Evolutionary conservation across 2,888 invertebrate genomes (phyloP), one percentile per base, ranked within the genome.

Genomic region (Silvanus unidentatus): DNA sequence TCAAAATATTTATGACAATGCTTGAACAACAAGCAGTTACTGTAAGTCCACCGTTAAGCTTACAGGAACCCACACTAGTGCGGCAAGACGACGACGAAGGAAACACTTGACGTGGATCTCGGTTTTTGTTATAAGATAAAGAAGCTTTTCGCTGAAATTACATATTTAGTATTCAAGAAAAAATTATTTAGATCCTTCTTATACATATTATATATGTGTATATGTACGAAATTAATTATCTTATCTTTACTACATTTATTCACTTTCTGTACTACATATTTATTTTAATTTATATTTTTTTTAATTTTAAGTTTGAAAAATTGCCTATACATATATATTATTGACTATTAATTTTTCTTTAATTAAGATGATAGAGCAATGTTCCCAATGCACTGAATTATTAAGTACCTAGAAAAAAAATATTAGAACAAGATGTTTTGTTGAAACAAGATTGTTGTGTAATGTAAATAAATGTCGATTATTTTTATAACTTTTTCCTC

Each of bases 1-100:
- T 95, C 59, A 82, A 86, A 53, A 86, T 94, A 56, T 90, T 95
- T 60, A 77, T 81, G 64, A 79, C 81, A 29, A 77, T 86, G 57
- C 69, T 76, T 43, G 73, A 73, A 53, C 66, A 68, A 42, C 68
- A 69, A 48, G 69, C 70, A 2, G 60, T 69, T 38, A 60, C 65
- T 14, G 58, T 70, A 14, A 64, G 64, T 10, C 69, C 70, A 1
- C 71, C 71, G 1, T 46, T 66, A 40, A 50, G 56, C n/a, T 55
- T 66, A 9, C 60, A 59, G 35, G 67, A 66, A 45, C 63, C 63
- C 14, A 62, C 61, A 48, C 51, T 63, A 12, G 47, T 50, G 16
- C 40, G 45, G 14, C 44, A 55, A 27, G 42, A 44, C 16, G 37
- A 29, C 14, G 44, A 40, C 2, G 45, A 40, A 5, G 53, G 48